Evolutionary conservation across 2,113 vertebrate species (phyloP).

Genomic region (Oncorhynchus mykiss): DNA sequence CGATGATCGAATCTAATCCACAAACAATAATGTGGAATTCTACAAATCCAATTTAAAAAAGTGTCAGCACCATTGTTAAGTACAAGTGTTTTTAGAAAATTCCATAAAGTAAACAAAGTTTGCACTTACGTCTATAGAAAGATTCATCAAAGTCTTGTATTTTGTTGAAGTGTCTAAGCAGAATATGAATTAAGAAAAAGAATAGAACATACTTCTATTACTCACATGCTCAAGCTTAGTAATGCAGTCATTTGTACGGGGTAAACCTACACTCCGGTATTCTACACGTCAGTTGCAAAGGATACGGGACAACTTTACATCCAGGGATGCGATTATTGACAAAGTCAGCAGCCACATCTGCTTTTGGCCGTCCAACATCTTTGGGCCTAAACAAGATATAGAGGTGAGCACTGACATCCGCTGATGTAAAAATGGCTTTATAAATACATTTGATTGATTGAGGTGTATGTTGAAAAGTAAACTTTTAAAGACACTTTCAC

Average conservation of each 20-base stretch:
- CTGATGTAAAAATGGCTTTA: no score
- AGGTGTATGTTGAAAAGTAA: neutral
- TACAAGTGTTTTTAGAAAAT: neutral
- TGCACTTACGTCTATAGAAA: slow-evolving; percentile 90
- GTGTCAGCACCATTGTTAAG: neutral
- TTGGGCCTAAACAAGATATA: slow-evolving; percentile 75
- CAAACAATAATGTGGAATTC: slow-evolving; percentile 96
- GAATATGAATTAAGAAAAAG: slow-evolving; percentile 64
- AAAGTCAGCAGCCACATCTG: slow-evolving; percentile 94
- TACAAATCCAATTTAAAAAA: slow-evolving; percentile 41
- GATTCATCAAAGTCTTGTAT: slow-evolving; percentile 95
- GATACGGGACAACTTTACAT: slow-evolving; percentile 93
- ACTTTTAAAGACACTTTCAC: neutral
- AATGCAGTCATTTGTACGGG: neutral
- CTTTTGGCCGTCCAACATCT: slow-evolving; percentile 93
- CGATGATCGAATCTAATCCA: slow-evolving; percentile 92
- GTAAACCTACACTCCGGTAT: neutral
- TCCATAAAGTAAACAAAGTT: neutral
- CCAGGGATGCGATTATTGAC: slow-evolving; percentile 87
- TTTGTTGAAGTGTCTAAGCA: slow-evolving; percentile 90
- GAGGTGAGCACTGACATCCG: neutral
- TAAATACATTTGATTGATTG: neutral
- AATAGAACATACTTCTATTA: neutral
- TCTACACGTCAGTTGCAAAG: slow-evolving; percentile 57
- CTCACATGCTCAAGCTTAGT: neutral